phyloP scores from a whole-genome alignment of 1,140 invertebrate species.

The Campodea augens region DNA sequence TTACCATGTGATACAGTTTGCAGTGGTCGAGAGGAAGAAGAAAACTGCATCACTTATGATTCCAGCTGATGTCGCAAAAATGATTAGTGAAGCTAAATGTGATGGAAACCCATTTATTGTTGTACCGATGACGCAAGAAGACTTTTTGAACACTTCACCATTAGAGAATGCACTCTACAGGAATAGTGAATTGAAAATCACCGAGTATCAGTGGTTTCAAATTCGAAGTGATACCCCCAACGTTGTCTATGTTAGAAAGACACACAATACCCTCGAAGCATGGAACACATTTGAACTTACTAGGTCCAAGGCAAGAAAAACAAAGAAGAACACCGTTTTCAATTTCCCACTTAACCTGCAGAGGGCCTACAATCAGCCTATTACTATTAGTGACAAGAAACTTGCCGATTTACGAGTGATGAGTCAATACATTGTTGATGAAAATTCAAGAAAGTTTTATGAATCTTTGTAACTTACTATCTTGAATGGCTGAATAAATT shows the following conservation, averaged over 20 bases:
- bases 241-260: neutral
- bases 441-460: too few relatives aligned
- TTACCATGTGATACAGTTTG: conserved; percentile 13
- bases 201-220: conserved; percentile 2
- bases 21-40: conserved; percentile 12
- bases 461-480: too few relatives aligned
- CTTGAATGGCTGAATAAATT: too few relatives aligned
- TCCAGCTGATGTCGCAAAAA: conserved; percentile 2
- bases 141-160: conserved; percentile 7
- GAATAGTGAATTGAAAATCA: conserved; percentile 4
- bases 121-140: neutral
- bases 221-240: conserved; percentile 3
- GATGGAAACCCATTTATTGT: conserved; percentile 1
- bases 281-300: conserved; percentile 1
- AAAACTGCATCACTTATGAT: conserved; percentile 7
- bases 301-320: neutral
- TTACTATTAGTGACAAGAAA: too few relatives aligned
- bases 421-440: too few relatives aligned
- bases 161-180: neutral
- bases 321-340: too few relatives aligned
- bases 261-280: conserved; percentile 2
- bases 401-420: too few relatives aligned
- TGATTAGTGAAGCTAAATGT: neutral
- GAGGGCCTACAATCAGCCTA: too few relatives aligned
- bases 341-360: too few relatives aligned